Percentiles rank a stretch among this genome's conserved stretches.
These are phyloP conservation scores for Sesamia nonagrioides DNA, from an alignment of 1,140 invertebrate genomes.

Conservation along the genomic window DNA sequence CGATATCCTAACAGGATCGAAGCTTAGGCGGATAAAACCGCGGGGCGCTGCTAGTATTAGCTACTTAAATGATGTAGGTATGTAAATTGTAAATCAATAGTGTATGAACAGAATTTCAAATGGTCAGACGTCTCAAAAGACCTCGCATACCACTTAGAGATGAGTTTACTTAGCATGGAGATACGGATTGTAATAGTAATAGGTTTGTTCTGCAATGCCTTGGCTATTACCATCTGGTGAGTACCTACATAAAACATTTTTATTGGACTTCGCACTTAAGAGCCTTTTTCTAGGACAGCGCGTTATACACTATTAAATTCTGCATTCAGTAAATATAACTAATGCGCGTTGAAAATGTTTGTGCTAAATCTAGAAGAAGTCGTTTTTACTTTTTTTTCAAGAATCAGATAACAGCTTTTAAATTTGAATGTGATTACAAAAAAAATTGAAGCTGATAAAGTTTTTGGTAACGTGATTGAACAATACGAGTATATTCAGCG, in stretches of 20 bases:
- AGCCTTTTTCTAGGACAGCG: neutral
- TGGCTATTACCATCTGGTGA: slow-evolving; percentile 1
- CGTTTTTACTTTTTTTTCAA: too few species aligned
- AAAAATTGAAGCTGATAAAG: too few species aligned
- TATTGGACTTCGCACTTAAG: slow-evolving; percentile 10
- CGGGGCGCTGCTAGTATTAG: too few species aligned
- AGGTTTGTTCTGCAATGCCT: neutral
- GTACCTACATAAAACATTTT: neutral
- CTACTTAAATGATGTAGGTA: slow-evolving; percentile 22
- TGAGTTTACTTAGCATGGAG: slow-evolving; percentile 8
- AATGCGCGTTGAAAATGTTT: neutral
- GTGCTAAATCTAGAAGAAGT: neutral
- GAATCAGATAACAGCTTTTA: too few species aligned
- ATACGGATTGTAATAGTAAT: neutral
- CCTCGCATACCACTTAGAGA: slow-evolving; percentile 11
- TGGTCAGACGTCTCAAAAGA: neutral
- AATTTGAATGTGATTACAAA: too few species aligned
- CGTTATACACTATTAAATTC: neutral
- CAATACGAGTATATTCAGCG: too few species aligned
- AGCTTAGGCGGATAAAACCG: too few species aligned
- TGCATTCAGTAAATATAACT: neutral
- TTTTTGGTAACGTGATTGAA: too few species aligned
- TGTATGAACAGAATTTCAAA: slow-evolving; percentile 12
- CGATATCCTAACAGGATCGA: too few species aligned
- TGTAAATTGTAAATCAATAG: slow-evolving; percentile 16